Conservation (phyloP, 2,888 invertebrate species). For the Leucophora obtusa region DNA sequence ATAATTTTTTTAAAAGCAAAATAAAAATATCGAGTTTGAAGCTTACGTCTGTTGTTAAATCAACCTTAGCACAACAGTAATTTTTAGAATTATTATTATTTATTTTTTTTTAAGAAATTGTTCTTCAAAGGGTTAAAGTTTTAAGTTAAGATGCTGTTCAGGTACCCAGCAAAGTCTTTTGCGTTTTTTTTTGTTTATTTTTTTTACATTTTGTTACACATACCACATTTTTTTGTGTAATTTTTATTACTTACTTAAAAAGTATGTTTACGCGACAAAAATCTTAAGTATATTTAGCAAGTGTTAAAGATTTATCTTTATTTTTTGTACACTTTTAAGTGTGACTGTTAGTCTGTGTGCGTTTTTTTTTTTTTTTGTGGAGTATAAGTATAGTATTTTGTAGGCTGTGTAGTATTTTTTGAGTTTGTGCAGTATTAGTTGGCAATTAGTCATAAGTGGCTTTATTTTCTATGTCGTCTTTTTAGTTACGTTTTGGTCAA, state of each 20-base stretch:
- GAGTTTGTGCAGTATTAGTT: conserved; percentile 61
- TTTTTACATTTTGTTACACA: conserved; percentile 53
- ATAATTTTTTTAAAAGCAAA: too few relatives aligned
- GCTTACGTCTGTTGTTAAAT: too few relatives aligned
- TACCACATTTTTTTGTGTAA: conserved; percentile 33
- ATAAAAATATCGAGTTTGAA: too few relatives aligned
- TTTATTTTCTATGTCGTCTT: conserved; percentile 19
- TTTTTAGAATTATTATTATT: too few relatives aligned
- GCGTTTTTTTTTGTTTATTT: conserved; percentile 20
- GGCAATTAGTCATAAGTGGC: conserved; percentile 66
- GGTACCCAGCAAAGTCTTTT: conserved; percentile 26
- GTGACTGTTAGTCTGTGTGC: not conserved
- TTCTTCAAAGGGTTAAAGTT: not conserved
- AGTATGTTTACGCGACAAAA: conserved; percentile 66
- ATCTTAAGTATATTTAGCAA: conserved; percentile 66
- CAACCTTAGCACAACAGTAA: too few relatives aligned
- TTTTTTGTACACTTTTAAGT: not conserved
- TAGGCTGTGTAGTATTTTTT: conserved; percentile 28
- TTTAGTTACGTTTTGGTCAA: not conserved
- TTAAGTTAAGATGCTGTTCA: conserved; percentile 53
- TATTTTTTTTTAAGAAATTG: too few relatives aligned
- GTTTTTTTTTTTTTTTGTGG: conserved; percentile 1
- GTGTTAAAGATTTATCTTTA: conserved; percentile 66
- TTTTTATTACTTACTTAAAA: conserved; percentile 46
- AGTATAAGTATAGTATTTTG: conserved; percentile 15